These are phyloP conservation scores for Opisthograptis luteolata DNA, from an alignment of 2,888 invertebrate species.

Conservation along the genomic window DNA sequence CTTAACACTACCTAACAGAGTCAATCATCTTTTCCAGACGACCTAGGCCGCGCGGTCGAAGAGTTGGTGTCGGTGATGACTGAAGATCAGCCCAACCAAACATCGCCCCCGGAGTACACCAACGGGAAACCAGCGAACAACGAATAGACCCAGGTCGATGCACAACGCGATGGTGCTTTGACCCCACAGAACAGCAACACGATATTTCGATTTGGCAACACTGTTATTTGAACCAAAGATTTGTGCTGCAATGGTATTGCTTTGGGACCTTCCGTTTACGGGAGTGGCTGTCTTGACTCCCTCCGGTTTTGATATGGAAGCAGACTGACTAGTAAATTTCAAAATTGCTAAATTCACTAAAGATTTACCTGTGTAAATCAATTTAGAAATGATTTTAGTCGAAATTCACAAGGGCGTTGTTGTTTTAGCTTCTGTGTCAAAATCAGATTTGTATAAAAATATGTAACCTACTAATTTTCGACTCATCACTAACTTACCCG, in stretches of 20 bases:
- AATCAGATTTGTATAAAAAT: slow-evolving; percentile 31
- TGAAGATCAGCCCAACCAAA: slow-evolving; percentile 80
- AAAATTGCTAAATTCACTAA: slow-evolving; percentile 7
- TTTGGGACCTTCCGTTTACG: slow-evolving; percentile 28
- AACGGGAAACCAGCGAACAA: slow-evolving; percentile 74
- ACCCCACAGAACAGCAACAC: slow-evolving; percentile 22
- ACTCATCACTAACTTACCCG: slow-evolving; percentile 80
- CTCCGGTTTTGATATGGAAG: slow-evolving; percentile 12
- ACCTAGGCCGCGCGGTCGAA: slow-evolving; percentile 94
- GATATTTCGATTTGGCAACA: slow-evolving; percentile 66
- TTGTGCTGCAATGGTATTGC: slow-evolving; percentile 41
- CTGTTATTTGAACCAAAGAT: slow-evolving; percentile 55
- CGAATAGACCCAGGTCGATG: slow-evolving; percentile 47
- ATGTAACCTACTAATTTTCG: slow-evolving; percentile 75
- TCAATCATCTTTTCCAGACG: slow-evolving; percentile 82
- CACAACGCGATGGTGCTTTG: slow-evolving; percentile 53
- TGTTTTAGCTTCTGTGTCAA: slow-evolving; percentile 25
- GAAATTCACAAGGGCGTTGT: slow-evolving; percentile 10
- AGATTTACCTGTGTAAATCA: background rate
- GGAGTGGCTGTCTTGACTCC: slow-evolving; percentile 11
- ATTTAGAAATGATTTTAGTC: slow-evolving; percentile 1
- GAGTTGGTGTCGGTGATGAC: slow-evolving; percentile 96
- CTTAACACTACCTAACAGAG: background rate
- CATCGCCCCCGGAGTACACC: slow-evolving; percentile 77
- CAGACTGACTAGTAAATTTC: slow-evolving; percentile 8